Conservation (phyloP, 2,113 vertebrate genomes). For the Semnornis frantzii region DNA sequence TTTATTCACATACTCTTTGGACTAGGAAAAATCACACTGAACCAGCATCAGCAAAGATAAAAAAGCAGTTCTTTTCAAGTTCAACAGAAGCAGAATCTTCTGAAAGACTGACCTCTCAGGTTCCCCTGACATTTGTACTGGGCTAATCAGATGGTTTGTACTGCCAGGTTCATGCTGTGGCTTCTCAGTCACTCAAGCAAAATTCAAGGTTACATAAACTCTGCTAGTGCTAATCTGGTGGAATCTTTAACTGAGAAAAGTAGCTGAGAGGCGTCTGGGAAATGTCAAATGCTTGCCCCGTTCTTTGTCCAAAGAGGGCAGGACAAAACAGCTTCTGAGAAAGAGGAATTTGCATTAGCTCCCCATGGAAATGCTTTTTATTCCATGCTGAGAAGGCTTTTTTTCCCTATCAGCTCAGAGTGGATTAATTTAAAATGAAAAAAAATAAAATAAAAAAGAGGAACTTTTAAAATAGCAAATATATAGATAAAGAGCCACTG, state of each 20-base stretch:
- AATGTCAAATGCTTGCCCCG: not conserved
- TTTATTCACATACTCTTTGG: not conserved
- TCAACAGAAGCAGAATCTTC: not conserved
- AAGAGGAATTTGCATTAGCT: constrained; percentile 5
- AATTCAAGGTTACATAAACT: not conserved
- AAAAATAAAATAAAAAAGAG: not conserved
- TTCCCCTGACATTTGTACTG: not conserved
- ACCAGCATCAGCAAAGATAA: not conserved
- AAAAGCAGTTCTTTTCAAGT: not conserved
- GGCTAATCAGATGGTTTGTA: not conserved
- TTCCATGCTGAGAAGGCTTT: not conserved
- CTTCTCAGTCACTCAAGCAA: not conserved
- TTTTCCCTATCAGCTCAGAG: not conserved
- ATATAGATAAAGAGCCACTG: not conserved
- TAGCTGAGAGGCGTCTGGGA: not conserved
- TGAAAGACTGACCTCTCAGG: not conserved
- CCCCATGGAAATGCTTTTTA: not conserved
- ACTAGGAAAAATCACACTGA: not conserved
- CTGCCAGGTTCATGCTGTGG: not conserved
- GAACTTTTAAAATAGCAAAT: not conserved
- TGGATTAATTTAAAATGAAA: not conserved
- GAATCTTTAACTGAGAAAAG: not conserved
- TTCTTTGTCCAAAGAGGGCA: not conserved
- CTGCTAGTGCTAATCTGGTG: not conserved
- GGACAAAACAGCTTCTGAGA: not conserved